Conservation (phyloP, 92 coral and sea anemone genomes). For the Epizoanthus stellaris region DNA sequence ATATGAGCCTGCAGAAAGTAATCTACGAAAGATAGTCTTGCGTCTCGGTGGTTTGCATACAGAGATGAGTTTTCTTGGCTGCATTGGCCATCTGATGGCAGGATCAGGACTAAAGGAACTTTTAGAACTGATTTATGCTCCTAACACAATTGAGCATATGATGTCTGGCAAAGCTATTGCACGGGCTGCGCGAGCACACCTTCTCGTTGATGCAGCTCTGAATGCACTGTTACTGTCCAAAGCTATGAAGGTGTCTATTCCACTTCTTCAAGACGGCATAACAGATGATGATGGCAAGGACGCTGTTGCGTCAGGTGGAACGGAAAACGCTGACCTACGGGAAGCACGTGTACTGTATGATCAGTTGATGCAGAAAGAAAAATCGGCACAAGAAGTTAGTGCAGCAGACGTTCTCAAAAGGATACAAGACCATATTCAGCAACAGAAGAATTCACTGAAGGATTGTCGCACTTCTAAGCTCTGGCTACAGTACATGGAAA, state of each 20-base stretch:
- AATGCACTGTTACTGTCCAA: neutral
- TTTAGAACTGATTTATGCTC: conserved; percentile 57
- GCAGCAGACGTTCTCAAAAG: conserved; percentile 28
- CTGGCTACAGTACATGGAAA: neutral
- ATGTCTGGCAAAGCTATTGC: conserved; percentile 58
- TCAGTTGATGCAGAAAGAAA: conserved; percentile 7
- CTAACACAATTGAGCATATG: conserved; percentile 55
- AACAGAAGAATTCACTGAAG: conserved; percentile 24
- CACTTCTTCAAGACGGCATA: neutral
- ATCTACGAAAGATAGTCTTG: conserved; percentile 15
- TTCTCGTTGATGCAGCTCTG: conserved; percentile 38
- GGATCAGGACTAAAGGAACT: conserved; percentile 45
- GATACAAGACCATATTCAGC: conserved; percentile 18
- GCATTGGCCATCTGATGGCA: conserved; percentile 54
- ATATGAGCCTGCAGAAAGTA: conserved; percentile 25
- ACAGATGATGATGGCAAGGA: neutral
- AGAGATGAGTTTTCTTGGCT: conserved; percentile 52
- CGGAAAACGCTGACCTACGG: neutral
- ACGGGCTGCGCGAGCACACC: conserved; percentile 38
- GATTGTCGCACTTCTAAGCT: conserved; percentile 11
- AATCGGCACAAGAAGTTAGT: conserved; percentile 12
- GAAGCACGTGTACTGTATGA: conserved; percentile 10
- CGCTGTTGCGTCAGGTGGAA: neutral
- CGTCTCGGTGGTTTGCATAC: conserved; percentile 48
- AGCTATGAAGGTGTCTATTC: neutral